Base-by-base conservation (phyloP, 2,113 vertebrate species). In the Vimba vimba region DNA sequence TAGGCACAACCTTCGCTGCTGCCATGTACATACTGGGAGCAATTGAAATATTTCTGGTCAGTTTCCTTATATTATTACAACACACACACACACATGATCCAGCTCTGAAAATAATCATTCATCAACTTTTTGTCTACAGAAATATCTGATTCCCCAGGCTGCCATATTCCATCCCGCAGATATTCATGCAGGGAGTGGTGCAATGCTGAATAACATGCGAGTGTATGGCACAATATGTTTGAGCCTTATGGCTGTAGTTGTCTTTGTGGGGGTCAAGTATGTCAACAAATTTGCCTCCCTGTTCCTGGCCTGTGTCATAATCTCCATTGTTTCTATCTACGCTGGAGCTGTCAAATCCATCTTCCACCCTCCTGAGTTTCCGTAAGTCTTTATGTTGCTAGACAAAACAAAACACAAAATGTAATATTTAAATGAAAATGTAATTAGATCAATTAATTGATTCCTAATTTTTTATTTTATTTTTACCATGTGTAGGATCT, bases 1-100 rank as follows among this genome's bases (percentile, higher is more conserved):
- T 99, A 91, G 98, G 98, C 86, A 99, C 98, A 19, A 99, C 98
- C 1, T 99, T 99, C 90, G 98, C 98, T 43, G 97, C 96, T 84
- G 96, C 98, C 59, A 99, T 99, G 98, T 99, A 99, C 90, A 99
- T 99, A 82, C 94, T 99, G 47, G 98, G 98, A 59, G 98, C 98
- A 91, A 96, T 99, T 55, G 98, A 99, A 94, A 99, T 99, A 88
- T 95, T 99, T 87, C 89, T 99, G 96, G 98, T 99, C 69, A 96
- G 97, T 96, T 79, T 39, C 23, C 1, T 12, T 60, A 39, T 6
- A 87, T 60, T 71, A 19, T 21, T 4, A 52, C 68, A 27, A 15
- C 55, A 66, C n/a, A 43, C 11, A 27, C 19, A 27, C 19, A 25
- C 11, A 21, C 21, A 30, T 1, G 5, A 82, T 12, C 6, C 8